Evolutionary conservation across 2,113 vertebrate species (phyloP).

Genomic region (Phrynosoma blainvillii): DNA sequence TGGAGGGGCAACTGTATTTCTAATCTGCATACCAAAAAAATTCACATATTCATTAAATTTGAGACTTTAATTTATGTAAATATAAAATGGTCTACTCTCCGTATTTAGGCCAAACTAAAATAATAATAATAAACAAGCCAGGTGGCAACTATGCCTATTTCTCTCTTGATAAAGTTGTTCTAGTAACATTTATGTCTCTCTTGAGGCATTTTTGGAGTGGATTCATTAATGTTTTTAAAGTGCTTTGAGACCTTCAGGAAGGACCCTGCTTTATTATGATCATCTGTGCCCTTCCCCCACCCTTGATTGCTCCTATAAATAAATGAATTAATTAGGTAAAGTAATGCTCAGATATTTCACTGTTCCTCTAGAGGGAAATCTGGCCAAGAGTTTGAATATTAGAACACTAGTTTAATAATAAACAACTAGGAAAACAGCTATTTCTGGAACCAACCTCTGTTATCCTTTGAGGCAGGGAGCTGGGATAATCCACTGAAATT

Average conservation of each 20-base stretch:
- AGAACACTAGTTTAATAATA: not conserved
- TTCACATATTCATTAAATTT: not conserved
- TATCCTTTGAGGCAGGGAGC: not conserved
- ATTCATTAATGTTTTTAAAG: slow-evolving; percentile 15
- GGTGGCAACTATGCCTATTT: not conserved
- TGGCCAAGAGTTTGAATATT: not conserved
- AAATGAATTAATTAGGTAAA: slow-evolving; percentile 26
- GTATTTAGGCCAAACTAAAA: not conserved
- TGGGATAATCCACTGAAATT: not conserved
- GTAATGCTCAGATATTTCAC: not conserved
- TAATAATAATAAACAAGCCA: slow-evolving; percentile 3
- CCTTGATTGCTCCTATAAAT: not conserved
- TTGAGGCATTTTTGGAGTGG: slow-evolving; percentile 1
- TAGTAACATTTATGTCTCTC: slow-evolving; percentile 1
- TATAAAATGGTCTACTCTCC: not conserved
- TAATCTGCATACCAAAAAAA: not conserved
- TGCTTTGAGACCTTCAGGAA: not conserved
- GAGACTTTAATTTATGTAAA: not conserved
- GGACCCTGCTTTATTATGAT: not conserved
- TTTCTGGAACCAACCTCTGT: not conserved
- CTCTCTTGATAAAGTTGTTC: not conserved
- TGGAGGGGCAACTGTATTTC: too few relatives aligned
- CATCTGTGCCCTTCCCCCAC: not conserved
- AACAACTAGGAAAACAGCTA: not conserved
- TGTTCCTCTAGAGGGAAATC: slow-evolving; percentile 3